Evolutionary conservation across 1,140 invertebrate genomes (phyloP).

Genomic region (Thrips palmi): DNA sequence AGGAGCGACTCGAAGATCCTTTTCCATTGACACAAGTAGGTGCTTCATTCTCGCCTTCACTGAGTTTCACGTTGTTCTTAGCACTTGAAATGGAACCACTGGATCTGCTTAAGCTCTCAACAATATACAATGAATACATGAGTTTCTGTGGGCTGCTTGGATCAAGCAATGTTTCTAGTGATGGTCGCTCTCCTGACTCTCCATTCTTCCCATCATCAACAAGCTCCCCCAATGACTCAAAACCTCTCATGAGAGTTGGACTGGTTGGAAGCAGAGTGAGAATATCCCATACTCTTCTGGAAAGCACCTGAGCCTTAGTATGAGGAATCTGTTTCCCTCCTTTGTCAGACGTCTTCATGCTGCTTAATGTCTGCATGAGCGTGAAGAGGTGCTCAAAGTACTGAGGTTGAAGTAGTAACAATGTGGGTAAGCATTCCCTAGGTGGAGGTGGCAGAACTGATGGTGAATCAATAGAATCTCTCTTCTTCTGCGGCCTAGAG

Average conservation of each 20-base stretch:
- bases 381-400: slow-evolving; percentile 82
- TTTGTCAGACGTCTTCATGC: slow-evolving; percentile 55
- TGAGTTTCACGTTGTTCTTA: not conserved
- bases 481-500: slow-evolving; percentile 48
- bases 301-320: slow-evolving; percentile 77
- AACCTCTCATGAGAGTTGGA: slow-evolving; percentile 62
- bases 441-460: slow-evolving; percentile 61
- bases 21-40: not conserved
- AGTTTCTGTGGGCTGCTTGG: slow-evolving; percentile 78
- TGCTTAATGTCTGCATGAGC: slow-evolving; percentile 72
- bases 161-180: slow-evolving; percentile 57
- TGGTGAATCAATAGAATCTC: slow-evolving; percentile 51
- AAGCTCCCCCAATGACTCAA: slow-evolving; percentile 42
- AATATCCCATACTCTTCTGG: slow-evolving; percentile 83
- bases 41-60: slow-evolving; percentile 3
- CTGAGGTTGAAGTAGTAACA: slow-evolving; percentile 60
- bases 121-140: slow-evolving; percentile 87
- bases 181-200: no score
- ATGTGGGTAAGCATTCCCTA: slow-evolving; percentile 62
- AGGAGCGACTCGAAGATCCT: slow-evolving; percentile 24
- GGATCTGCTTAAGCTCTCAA: slow-evolving; percentile 45
- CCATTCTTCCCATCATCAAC: slow-evolving; percentile 14
- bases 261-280: slow-evolving; percentile 78
- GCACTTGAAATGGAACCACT: no score
- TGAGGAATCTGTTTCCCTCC: slow-evolving; percentile 58